Conservation (phyloP, 2,113 vertebrate species). For the Paraplagusia blochii region DNA sequence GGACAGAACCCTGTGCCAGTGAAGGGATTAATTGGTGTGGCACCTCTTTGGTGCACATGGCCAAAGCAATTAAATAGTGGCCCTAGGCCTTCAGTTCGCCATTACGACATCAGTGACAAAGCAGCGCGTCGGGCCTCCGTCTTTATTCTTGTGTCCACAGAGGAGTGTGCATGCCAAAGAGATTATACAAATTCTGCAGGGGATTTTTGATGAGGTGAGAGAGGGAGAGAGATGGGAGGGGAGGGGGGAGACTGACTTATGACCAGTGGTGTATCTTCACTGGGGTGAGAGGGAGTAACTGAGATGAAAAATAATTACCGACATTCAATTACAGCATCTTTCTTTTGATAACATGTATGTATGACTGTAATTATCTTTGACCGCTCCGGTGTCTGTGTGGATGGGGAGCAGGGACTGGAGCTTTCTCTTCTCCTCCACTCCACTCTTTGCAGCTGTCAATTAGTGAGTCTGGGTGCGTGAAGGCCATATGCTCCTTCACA, state of each 20-base stretch:
- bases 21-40: conserved; percentile 72
- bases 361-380: conserved; percentile 10
- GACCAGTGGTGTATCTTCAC: conserved; percentile 5
- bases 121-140: conserved; percentile 54
- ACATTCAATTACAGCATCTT: background rate
- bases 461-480: conserved; percentile 65
- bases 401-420: conserved; percentile 37
- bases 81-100: conserved; percentile 62
- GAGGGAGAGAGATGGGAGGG: conserved; percentile 15
- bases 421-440: conserved; percentile 61
- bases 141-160: conserved; percentile 18
- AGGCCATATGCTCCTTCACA: conserved; percentile 66
- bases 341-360: background rate
- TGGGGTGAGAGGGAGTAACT: background rate
- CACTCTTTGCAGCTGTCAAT: conserved; percentile 75
- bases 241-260: background rate
- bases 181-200: conserved; percentile 37
- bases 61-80: conserved; percentile 74
- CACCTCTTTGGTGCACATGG: conserved; percentile 66
- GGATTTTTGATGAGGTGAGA: conserved; percentile 23
- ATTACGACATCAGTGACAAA: conserved; percentile 61
- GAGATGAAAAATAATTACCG: background rate
- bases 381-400: conserved; percentile 32
- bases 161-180: conserved; percentile 22
- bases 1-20: conserved; percentile 44